phyloP scores from a whole-genome alignment of 2,113 vertebrate species.

The Hyla sarda region DNA sequence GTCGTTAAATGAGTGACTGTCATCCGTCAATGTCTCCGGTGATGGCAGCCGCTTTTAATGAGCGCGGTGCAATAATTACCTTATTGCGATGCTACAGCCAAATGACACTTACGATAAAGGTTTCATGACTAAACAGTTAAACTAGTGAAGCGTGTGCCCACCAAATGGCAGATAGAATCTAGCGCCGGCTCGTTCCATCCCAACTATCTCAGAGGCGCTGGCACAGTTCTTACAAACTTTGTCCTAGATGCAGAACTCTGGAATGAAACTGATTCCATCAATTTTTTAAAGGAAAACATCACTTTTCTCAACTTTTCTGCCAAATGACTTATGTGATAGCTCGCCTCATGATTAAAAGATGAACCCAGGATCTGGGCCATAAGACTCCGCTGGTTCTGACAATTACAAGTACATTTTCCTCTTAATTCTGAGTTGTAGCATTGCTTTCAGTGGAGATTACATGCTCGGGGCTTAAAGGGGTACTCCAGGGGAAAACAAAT shows the following conservation, averaged over 20 bases:
- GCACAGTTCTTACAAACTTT: conserved; percentile 56
- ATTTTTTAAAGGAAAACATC: conserved; percentile 23
- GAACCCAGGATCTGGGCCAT: background rate
- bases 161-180: conserved; percentile 64
- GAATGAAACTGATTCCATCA: background rate
- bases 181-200: conserved; percentile 62
- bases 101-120: conserved; percentile 69
- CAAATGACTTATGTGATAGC: background rate
- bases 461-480: background rate
- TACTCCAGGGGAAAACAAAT: no score
- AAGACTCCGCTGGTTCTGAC: background rate
- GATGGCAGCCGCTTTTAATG: conserved; percentile 71
- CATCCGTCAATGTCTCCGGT: conserved; percentile 73
- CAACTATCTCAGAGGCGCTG: conserved; percentile 64
- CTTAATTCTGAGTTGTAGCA: background rate
- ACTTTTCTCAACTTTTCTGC: background rate
- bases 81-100: conserved; percentile 69
- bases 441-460: background rate
- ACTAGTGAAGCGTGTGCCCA: conserved; percentile 61
- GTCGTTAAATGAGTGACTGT: conserved; percentile 67
- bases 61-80: conserved; percentile 69
- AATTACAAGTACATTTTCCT: background rate
- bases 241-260: background rate
- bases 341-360: conserved; percentile 1
- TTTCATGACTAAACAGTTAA: conserved; percentile 69